Evolutionary conservation across 2,888 invertebrate species (phyloP).

Genomic region (Euphydryas editha): DNA sequence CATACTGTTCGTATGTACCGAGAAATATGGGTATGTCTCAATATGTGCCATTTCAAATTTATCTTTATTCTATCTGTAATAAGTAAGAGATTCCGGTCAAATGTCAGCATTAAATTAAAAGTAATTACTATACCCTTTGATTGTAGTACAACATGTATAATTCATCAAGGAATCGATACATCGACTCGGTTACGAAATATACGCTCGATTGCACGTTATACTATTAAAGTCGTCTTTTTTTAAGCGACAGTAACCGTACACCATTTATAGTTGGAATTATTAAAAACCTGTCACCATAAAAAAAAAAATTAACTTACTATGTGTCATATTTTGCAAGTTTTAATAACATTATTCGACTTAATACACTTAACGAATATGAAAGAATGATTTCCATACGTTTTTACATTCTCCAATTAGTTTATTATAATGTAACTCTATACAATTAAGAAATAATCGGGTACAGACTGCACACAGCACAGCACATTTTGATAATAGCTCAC

Average conservation of each 20-base stretch:
- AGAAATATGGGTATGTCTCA: no score
- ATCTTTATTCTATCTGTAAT: not conserved
- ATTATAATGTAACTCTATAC: no score
- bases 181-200: constrained; percentile 21
- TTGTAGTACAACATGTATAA: constrained; percentile 17
- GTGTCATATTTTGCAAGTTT: constrained; percentile 5
- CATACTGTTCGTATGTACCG: no score
- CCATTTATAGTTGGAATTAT: constrained; percentile 14
- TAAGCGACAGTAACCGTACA: constrained; percentile 10
- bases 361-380: not conserved
- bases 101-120: constrained; percentile 37
- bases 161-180: constrained; percentile 20
- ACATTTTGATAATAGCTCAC: not conserved
- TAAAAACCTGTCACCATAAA: constrained; percentile 6
- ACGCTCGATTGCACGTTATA: constrained; percentile 15
- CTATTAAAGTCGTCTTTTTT: constrained; percentile 10
- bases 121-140: constrained; percentile 29
- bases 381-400: not conserved
- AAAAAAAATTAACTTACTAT: constrained; percentile 1
- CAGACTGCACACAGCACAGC: no score
- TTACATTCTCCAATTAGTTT: no score
- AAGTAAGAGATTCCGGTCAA: constrained; percentile 19
- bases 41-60: not conserved
- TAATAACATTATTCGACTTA: not conserved
- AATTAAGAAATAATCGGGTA: no score